These are phyloP conservation scores for Danionella dracula DNA, from an alignment of 2,797 vertebrate genomes.

Conservation along the genomic window DNA sequence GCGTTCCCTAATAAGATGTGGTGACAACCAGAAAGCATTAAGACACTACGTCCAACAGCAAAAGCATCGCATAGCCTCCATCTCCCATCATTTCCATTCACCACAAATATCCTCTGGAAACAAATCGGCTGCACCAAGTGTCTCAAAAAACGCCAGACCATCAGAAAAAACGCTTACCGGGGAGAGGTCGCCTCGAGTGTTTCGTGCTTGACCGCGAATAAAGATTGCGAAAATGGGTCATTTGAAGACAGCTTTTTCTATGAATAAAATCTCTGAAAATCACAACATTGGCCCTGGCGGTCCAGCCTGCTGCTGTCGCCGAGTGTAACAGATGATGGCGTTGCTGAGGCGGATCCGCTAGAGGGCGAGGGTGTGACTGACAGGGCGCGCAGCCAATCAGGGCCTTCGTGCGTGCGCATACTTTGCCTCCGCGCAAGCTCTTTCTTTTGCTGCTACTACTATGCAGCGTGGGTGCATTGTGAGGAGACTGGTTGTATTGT, in stretches of 20 bases:
- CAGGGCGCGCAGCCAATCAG: conserved; percentile 56
- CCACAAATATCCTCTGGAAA: conserved; percentile 53
- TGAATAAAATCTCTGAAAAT: conserved; percentile 38
- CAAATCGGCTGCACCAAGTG: conserved; percentile 60
- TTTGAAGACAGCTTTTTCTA: not conserved
- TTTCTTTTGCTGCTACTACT: not conserved
- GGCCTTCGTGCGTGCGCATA: conserved; percentile 11
- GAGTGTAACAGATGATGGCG: conserved; percentile 71
- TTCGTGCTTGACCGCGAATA: conserved; percentile 29
- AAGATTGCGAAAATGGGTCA: conserved; percentile 7
- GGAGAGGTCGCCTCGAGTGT: conserved; percentile 57
- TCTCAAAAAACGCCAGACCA: conserved; percentile 44
- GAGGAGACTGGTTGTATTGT: conserved; percentile 15
- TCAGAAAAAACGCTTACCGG: conserved; percentile 58
- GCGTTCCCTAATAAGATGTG: not conserved
- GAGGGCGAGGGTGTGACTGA: conserved; percentile 53
- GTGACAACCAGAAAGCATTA: not conserved
- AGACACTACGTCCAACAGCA: not conserved
- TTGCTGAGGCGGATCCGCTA: conserved; percentile 56
- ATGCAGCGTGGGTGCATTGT: conserved; percentile 13
- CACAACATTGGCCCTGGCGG: conserved; percentile 60
- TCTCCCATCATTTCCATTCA: conserved; percentile 35
- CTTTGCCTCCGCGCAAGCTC: conserved; percentile 15
- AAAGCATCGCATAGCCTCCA: not conserved
- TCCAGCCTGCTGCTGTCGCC: conserved; percentile 63